Evolutionary conservation across 2,113 vertebrate species (phyloP).

Genomic region (Eurystomus gularis): DNA sequence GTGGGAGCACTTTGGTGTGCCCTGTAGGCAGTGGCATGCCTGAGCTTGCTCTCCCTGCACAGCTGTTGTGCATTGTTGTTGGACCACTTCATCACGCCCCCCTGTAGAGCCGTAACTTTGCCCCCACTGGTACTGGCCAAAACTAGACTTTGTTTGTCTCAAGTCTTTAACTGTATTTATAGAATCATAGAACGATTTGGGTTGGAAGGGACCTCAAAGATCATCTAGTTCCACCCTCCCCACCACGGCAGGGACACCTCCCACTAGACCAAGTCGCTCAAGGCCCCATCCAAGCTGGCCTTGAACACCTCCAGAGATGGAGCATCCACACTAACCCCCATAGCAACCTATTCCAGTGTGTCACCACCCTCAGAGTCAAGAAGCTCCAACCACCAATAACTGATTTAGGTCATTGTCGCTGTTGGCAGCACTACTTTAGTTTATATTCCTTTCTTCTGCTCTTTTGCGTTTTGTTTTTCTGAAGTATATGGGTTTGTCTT

Average conservation of each 20-base stretch:
- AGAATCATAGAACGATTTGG: no score
- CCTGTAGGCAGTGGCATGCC: not conserved
- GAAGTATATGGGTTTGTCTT: not conserved
- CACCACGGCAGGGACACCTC: no score
- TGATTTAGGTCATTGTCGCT: not conserved
- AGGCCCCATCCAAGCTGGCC: no score
- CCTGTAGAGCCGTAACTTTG: not conserved
- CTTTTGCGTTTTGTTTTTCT: not conserved
- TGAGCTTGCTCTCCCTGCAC: not conserved
- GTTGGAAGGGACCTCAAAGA: no score
- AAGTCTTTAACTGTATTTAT: not conserved
- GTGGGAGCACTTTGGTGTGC: not conserved
- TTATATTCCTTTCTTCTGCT: not conserved
- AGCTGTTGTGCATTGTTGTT: not conserved
- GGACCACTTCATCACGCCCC: not conserved
- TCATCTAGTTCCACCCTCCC: no score
- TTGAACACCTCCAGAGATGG: no score
- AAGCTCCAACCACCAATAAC: not conserved
- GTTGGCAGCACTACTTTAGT: not conserved
- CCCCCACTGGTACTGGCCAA: not conserved
- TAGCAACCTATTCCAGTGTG: no score
- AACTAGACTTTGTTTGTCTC: not conserved
- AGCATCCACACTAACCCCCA: no score
- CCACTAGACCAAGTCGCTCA: no score
- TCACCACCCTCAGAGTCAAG: no score